A percentile compares a stretch with the other conserved stretches of the same genome.
phyloP scores from a whole-genome alignment of 2,113 vertebrate genomes.

The Phalacrocorax aristotelis region DNA sequence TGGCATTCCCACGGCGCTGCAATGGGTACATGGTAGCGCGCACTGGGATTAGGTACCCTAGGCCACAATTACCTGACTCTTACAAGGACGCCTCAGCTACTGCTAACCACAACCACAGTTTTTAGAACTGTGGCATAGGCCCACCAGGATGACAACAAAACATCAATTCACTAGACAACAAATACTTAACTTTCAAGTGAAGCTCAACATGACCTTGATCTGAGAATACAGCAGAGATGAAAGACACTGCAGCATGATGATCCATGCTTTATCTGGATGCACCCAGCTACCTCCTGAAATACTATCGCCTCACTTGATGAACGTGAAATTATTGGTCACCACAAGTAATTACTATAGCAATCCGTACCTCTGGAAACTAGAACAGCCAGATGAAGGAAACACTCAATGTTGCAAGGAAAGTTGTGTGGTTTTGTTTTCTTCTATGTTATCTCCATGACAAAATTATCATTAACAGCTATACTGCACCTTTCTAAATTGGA shows the following conservation, averaged over 20 bases:
- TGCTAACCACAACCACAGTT: not conserved
- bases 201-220: not conserved
- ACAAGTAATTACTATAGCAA: rapidly evolving
- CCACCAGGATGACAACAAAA: not conserved
- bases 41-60: not conserved
- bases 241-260: rapidly evolving
- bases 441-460: not conserved
- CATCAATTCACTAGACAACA: not conserved
- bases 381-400: not conserved
- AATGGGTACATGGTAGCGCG: rapidly evolving
- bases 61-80: not conserved
- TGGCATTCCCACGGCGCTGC: not conserved
- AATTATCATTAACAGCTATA: not conserved
- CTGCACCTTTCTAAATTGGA: not conserved
- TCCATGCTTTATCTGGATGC: not conserved
- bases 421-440: not conserved
- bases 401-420: not conserved
- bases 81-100: not conserved
- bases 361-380: not conserved
- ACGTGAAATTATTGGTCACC: not conserved
- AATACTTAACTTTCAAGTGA: not conserved
- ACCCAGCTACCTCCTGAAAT: not conserved
- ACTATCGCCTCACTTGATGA: not conserved
- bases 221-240: not conserved
- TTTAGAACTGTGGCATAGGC: not conserved